Evolutionary conservation across 2,797 vertebrate species (phyloP).

Genomic region (Anguilla pacifica): DNA sequence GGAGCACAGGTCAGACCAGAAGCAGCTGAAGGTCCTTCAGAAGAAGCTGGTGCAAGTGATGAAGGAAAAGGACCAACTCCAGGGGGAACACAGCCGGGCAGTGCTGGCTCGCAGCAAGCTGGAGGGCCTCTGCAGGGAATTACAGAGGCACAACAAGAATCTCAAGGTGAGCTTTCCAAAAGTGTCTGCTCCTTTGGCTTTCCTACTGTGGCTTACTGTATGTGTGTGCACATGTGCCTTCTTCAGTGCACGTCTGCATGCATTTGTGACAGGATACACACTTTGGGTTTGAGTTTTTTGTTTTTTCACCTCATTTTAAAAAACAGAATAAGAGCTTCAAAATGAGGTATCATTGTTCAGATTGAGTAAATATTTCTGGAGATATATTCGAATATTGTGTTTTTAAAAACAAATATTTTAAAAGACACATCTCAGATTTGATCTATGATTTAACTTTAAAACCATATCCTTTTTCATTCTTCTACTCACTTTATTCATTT

Average conservation of each 20-base stretch:
- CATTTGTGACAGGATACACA: not conserved
- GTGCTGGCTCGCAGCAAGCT: conserved; percentile 95
- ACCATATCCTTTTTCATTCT: no score
- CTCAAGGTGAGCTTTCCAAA: conserved; percentile 78
- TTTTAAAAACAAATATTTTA: no score
- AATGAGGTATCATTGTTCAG: no score
- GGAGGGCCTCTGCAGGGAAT: conserved; percentile 92
- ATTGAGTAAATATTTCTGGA: no score
- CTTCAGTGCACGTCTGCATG: not conserved
- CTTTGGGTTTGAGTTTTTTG: no score
- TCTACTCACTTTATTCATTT: no score
- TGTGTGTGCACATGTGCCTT: not conserved
- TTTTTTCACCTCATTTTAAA: no score
- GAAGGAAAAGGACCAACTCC: conserved; percentile 97
- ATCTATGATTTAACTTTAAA: no score
- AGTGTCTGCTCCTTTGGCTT: not conserved
- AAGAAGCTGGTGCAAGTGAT: conserved; percentile 87
- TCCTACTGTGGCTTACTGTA: not conserved
- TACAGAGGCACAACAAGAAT: conserved; percentile 98
- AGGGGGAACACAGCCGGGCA: conserved; percentile 92
- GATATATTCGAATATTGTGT: no score
- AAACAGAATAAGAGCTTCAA: no score
- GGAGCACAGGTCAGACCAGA: conserved; percentile 91
- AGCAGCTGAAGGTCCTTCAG: conserved; percentile 88
- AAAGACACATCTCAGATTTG: no score